Evolutionary conservation across 2,797 vertebrate genomes (phyloP).

Genomic region (Artibeus jamaicensis): DNA sequence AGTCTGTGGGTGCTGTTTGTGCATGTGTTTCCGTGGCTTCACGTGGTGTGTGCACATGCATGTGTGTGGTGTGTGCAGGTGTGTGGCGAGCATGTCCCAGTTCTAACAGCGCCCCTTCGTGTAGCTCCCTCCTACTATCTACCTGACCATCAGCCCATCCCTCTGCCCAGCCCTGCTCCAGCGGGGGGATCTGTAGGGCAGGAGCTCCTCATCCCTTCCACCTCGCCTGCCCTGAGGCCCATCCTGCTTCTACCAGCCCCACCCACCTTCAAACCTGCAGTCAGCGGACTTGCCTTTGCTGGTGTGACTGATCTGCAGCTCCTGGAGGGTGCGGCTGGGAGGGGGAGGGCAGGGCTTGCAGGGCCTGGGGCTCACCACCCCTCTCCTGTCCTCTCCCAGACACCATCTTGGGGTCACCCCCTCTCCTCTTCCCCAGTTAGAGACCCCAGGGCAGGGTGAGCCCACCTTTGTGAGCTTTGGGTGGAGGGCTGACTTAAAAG

Average conservation of each 20-base stretch:
- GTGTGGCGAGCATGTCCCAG: not conserved
- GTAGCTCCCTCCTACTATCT: not conserved
- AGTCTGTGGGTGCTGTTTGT: too few relatives aligned
- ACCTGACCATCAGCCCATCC: not conserved
- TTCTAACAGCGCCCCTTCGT: not conserved
- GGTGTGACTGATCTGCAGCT: not conserved
- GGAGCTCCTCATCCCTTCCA: not conserved
- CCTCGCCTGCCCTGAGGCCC: not conserved
- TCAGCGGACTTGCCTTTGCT: not conserved
- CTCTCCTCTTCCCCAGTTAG: not conserved
- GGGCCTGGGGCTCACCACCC: not conserved
- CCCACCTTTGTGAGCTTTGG: not conserved
- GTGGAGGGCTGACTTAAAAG: not conserved
- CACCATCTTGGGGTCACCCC: not conserved
- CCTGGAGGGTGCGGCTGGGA: not conserved
- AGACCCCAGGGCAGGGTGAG: not conserved
- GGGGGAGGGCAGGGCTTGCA: fast-evolving
- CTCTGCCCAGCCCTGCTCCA: not conserved
- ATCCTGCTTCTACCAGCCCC: not conserved
- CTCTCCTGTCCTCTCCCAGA: not conserved
- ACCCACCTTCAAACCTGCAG: not conserved
- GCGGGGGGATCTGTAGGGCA: not conserved
- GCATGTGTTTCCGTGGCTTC: not conserved
- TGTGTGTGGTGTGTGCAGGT: not conserved
- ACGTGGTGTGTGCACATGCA: not conserved